phyloP scores from a whole-genome alignment of 2,888 invertebrate species.

The Sturmia bella region DNA sequence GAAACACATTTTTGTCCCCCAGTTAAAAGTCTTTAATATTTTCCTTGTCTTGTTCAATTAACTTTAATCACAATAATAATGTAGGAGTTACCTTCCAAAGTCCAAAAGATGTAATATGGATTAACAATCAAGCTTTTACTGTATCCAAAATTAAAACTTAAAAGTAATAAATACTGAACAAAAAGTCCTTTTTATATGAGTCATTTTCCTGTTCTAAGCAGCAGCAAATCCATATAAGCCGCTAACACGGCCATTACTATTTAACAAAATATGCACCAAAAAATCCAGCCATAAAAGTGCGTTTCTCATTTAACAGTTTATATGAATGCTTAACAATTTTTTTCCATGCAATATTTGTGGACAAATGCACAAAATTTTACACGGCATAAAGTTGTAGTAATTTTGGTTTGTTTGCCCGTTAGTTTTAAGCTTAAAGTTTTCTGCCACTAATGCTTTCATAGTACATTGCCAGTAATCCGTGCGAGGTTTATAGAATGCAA shows the following conservation, averaged over 20 bases:
- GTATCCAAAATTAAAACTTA: too few relatives aligned
- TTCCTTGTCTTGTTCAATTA: too few relatives aligned
- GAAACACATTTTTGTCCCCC: too few relatives aligned
- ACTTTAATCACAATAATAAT: too few relatives aligned
- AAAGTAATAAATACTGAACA: too few relatives aligned
- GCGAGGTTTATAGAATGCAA: not conserved
- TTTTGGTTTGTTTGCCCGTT: slow-evolving; percentile 2
- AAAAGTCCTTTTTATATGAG: too few relatives aligned
- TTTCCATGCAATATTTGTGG: not conserved
- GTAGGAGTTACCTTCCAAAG: too few relatives aligned
- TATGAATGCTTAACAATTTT: not conserved
- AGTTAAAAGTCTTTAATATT: too few relatives aligned
- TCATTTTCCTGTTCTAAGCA: slow-evolving; percentile 18
- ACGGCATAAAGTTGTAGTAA: not conserved
- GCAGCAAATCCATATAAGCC: not conserved
- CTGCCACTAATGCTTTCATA: too few relatives aligned
- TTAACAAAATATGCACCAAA: slow-evolving; percentile 64
- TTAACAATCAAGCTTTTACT: too few relatives aligned
- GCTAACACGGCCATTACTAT: slow-evolving; percentile 61
- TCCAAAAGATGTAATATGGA: too few relatives aligned
- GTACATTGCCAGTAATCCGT: too few relatives aligned
- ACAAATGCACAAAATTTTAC: not conserved
- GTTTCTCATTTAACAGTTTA: not conserved
- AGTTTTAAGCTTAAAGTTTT: not conserved
- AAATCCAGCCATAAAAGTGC: slow-evolving; percentile 57